Evolutionary conservation across 92 coral and sea anemone species (phyloP).

Genomic region (Micromussa lordhowensis): DNA sequence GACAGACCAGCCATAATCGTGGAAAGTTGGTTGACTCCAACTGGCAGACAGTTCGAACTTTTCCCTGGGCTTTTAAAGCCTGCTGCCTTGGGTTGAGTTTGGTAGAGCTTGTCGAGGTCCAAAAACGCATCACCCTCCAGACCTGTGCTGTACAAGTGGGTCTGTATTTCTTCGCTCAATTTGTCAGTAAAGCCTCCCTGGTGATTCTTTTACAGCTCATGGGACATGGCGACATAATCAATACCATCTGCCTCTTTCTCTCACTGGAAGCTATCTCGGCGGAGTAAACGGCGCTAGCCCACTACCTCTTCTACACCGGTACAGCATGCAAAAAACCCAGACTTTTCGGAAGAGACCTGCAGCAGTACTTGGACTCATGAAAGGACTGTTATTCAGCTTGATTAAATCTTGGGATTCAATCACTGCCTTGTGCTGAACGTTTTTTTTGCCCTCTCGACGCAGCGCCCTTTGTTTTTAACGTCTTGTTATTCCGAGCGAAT

Average conservation of each 20-base stretch:
- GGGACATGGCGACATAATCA: conserved; percentile 53
- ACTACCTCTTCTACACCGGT: conserved; percentile 62
- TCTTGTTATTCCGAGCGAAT: conserved; percentile 44
- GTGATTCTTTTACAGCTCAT: conserved; percentile 59
- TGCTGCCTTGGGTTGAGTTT: not conserved
- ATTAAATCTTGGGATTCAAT: too few species aligned
- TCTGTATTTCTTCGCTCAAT: conserved; percentile 38
- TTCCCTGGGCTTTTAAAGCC: too few species aligned
- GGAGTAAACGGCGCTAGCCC: too few species aligned
- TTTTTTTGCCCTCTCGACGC: conserved; percentile 31
- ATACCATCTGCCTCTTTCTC: conserved; percentile 48
- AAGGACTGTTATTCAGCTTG: too few species aligned
- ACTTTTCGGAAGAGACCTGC: too few species aligned
- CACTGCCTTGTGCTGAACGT: too few species aligned
- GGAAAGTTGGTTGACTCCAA: conserved; percentile 18
- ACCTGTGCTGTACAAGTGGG: conserved; percentile 51
- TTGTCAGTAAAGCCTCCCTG: conserved; percentile 54
- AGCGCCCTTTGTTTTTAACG: conserved; percentile 30
- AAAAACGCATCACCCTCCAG: conserved; percentile 29
- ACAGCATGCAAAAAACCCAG: conserved; percentile 52
- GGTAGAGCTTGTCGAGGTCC: conserved; percentile 24
- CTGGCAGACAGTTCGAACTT: conserved; percentile 11
- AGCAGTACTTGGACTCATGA: conserved; percentile 39
- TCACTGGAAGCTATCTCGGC: conserved; percentile 50
- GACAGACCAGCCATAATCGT: conserved; percentile 39